A percentile compares a stretch with the other conserved stretches of the same genome.
Conservation (phyloP, 2,113 vertebrate species). For the Lophius piscatorius region DNA sequence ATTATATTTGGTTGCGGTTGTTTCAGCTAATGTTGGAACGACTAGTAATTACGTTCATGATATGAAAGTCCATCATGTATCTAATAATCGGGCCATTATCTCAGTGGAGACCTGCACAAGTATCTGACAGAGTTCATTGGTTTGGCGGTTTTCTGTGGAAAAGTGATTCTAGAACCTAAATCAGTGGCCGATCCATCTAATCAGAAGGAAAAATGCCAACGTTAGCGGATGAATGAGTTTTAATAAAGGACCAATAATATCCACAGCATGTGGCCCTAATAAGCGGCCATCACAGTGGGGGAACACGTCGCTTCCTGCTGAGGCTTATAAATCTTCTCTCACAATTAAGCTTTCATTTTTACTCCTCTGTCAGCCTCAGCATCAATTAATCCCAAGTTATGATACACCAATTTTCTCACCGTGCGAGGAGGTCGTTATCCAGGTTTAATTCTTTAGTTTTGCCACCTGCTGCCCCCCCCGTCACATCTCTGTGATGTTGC, state of each 20-base stretch:
- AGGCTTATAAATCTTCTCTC: not conserved
- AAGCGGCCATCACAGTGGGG: not conserved
- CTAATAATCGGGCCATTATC: too few relatives aligned
- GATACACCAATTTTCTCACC: not conserved
- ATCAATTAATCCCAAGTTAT: not conserved
- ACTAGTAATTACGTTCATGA: too few relatives aligned
- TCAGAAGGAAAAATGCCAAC: not conserved
- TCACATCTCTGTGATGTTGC: too few relatives aligned
- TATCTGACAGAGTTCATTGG: too few relatives aligned
- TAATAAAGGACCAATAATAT: constrained; percentile 28
- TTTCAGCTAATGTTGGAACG: too few relatives aligned
- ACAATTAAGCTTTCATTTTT: not conserved
- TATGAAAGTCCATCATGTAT: too few relatives aligned
- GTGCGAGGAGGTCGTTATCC: not conserved
- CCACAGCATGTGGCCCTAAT: constrained; percentile 1
- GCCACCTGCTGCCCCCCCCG: not conserved
- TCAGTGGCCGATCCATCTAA: not conserved
- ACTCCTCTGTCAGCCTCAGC: not conserved
- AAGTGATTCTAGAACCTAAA: too few relatives aligned
- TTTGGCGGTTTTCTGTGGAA: too few relatives aligned
- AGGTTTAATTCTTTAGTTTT: not conserved
- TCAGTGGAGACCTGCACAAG: too few relatives aligned
- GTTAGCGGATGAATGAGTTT: constrained; percentile 13
- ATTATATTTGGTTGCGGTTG: too few relatives aligned
- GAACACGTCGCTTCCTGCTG: not conserved